Evolutionary conservation across 2,113 vertebrate species (phyloP), one percentile per base, ranked within the genome.

Genomic region (Callipepla californica): DNA sequence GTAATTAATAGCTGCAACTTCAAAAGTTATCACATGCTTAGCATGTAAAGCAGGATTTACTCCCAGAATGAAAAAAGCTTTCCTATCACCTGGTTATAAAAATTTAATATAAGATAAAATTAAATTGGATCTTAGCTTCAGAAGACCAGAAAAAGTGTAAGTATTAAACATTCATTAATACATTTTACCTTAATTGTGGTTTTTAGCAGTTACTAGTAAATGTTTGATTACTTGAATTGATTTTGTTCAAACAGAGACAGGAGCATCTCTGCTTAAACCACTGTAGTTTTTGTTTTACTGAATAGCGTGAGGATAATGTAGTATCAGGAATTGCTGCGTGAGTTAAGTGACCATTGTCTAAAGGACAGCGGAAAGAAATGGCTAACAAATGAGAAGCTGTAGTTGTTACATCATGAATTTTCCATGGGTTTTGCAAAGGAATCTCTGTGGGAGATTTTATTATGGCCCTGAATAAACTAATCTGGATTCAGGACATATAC

Each of bases 131-230:
- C 62, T 86, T 95, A 61, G 36, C 68, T 95, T 85, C 68, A 70
- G 67, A 95, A 95, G 67, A 69, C 67, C 66, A 72, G 79, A 94
- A 91, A 93, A 94, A 88, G 78, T 87, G 8, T 85, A 75, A 87
- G 68, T 85, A 94, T 96, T 94, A 96, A 96, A 93, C 92, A 95
- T 93, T 96, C 95, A 87, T 95, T 92, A 91, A 95, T 89, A 53
- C 50, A 57, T 91, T 95, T 84, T 91, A 89, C 47, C 58, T 80
- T 95, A 89, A 95, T 96, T 94, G 63, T 94, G 82, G 13, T 68
- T 96, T 93, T 95, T 67, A 96, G 80, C 85, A 82, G 80, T 73
- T 90, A 36, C 88, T 84, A 84, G 61, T 79, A 89, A 87, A 55
- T 61, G 36, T 88, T 94, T 93, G 93, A 82, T 94, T 96, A 90